Conservation (phyloP, 1,140 invertebrate genomes). For the Nasonia longicornis region DNA sequence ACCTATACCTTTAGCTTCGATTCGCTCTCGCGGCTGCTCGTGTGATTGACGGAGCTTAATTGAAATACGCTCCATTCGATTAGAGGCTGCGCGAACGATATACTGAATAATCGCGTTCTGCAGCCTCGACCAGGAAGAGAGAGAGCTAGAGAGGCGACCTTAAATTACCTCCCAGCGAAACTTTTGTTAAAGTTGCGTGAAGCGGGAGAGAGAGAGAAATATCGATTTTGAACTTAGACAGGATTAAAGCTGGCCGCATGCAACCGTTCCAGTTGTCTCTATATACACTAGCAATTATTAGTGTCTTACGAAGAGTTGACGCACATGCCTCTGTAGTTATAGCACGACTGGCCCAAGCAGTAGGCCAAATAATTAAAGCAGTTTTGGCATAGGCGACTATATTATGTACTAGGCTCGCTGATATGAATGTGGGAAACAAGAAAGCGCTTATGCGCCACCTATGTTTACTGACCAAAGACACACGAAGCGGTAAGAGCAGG, state of each 20-base stretch:
- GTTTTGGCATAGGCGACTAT: too few relatives aligned
- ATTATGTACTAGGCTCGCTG: too few relatives aligned
- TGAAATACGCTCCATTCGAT: constrained; percentile 47
- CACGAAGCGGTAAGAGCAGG: too few relatives aligned
- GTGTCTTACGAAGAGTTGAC: too few relatives aligned
- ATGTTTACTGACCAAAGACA: too few relatives aligned
- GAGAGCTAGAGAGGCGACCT: background rate
- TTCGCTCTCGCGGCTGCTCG: constrained; percentile 10
- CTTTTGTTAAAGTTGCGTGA: constrained; percentile 39
- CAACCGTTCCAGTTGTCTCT: background rate
- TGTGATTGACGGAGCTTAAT: constrained; percentile 44
- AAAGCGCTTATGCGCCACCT: too few relatives aligned
- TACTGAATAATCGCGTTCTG: constrained; percentile 46
- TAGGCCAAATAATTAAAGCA: too few relatives aligned
- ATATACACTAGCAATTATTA: too few relatives aligned
- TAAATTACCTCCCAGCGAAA: constrained; percentile 37
- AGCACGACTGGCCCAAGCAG: too few relatives aligned
- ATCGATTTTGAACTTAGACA: constrained; percentile 45
- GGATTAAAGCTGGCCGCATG: constrained; percentile 32
- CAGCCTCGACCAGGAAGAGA: constrained; percentile 1
- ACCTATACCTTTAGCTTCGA: constrained; percentile 4
- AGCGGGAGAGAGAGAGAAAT: background rate
- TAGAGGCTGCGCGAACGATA: constrained; percentile 43
- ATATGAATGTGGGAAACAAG: too few relatives aligned
- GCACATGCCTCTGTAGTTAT: too few relatives aligned